A percentile compares a stretch with the other conserved stretches of the same genome.
phyloP scores from a whole-genome alignment of 2,888 invertebrate genomes.

The Pseudococcus viburni region DNA sequence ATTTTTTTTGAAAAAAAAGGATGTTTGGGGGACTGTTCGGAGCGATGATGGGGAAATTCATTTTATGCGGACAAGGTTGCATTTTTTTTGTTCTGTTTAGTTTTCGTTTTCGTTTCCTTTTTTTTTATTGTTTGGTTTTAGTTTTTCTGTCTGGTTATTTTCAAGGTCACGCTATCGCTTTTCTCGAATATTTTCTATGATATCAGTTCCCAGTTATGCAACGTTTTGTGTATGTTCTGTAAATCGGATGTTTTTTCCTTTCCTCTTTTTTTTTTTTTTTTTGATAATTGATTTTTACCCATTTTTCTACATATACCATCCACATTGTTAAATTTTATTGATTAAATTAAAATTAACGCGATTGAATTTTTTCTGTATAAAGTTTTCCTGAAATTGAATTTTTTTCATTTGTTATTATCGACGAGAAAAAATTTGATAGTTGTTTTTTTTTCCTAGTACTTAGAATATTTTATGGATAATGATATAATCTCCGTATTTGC shows the following conservation, averaged over 20 bases:
- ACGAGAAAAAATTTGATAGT: background rate
- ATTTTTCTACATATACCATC: constrained; percentile 19
- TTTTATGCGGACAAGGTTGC: constrained; percentile 43
- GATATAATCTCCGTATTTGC: constrained; percentile 14
- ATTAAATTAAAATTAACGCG: background rate
- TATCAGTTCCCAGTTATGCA: constrained; percentile 37
- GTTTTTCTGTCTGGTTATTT: background rate
- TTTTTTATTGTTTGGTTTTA: background rate
- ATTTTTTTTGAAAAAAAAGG: background rate
- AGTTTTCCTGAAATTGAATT: background rate
- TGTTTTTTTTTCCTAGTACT: background rate
- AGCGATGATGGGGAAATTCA: constrained; percentile 20
- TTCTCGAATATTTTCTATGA: constrained; percentile 9
- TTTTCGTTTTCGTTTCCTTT: constrained; percentile 16
- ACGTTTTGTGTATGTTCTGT: background rate
- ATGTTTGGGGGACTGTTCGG: constrained; percentile 36
- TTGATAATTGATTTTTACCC: constrained; percentile 43
- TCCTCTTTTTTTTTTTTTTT: background rate
- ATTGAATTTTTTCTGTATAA: constrained; percentile 5
- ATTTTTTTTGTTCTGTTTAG: constrained; percentile 34
- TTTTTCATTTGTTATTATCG: background rate
- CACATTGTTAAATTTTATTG: constrained; percentile 33
- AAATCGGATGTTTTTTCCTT: background rate
- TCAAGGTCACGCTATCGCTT: constrained; percentile 17
- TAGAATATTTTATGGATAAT: background rate